A percentile compares a stretch with the other conserved stretches of the same genome.
phyloP scores from a whole-genome alignment of 2,888 invertebrate genomes.

The Venustoraphidia nigricollis region DNA sequence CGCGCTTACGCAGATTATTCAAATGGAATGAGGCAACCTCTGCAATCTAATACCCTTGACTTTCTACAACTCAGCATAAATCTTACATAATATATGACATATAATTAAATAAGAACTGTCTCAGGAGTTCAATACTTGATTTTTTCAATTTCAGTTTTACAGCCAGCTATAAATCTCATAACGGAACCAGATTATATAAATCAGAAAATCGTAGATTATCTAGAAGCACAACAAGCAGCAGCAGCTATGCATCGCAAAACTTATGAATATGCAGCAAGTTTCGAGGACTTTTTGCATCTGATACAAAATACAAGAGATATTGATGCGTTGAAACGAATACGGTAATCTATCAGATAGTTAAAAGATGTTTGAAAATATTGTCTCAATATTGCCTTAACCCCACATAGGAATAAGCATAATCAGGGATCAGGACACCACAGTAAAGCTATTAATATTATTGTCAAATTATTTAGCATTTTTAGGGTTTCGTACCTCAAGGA shows the following conservation, averaged over 20 bases:
- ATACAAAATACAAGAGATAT: constrained; percentile 68
- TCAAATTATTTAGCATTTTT: too few species aligned
- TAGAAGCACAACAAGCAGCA: constrained; percentile 65
- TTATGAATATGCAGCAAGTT: constrained; percentile 77
- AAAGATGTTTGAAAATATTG: background rate
- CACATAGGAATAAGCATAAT: too few species aligned
- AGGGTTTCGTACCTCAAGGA: too few species aligned
- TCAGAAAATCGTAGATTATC: constrained; percentile 67
- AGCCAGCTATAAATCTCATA: constrained; percentile 66
- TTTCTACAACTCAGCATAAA: too few species aligned
- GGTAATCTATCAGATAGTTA: constrained; percentile 29
- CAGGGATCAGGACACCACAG: too few species aligned
- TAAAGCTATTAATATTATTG: too few species aligned
- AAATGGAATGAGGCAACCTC: too few species aligned
- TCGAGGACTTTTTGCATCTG: constrained; percentile 75
- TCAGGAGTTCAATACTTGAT: background rate
- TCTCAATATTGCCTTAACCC: constrained; percentile 3
- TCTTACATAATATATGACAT: background rate
- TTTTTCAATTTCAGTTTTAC: constrained; percentile 43
- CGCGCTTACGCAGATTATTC: too few species aligned
- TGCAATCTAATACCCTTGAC: too few species aligned
- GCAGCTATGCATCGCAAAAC: constrained; percentile 66
- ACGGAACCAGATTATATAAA: constrained; percentile 88
- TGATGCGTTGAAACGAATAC: constrained; percentile 68
- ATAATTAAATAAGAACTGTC: background rate